A percentile compares a stretch with the other conserved stretches of the same genome.
Evolutionary conservation across 2,888 invertebrate genomes (phyloP).

Genomic region (Papilio gigon): DNA sequence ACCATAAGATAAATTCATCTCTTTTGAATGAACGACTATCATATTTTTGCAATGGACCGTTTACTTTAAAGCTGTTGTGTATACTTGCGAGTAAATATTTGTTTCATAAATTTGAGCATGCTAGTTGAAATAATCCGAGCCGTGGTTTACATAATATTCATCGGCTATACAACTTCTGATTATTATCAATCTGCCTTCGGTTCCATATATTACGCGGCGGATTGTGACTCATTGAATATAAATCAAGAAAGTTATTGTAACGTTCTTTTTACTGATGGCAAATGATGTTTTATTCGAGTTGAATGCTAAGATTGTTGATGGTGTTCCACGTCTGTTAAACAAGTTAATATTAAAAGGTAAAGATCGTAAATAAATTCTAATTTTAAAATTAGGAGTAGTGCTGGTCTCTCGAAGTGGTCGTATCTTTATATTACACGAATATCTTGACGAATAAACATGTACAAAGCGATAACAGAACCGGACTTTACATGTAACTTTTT

Average conservation of each 20-base stretch:
- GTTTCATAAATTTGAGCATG: conserved; percentile 28
- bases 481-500: conserved; percentile 25
- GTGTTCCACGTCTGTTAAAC: background rate
- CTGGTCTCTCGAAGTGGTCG: conserved; percentile 7
- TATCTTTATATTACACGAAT: background rate
- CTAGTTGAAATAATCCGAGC: conserved; percentile 41
- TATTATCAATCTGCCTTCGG: conserved; percentile 62
- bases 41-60: conserved; percentile 45
- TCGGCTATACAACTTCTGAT: conserved; percentile 58
- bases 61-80: conserved; percentile 39
- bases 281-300: conserved; percentile 45
- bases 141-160: conserved; percentile 48
- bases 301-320: conserved; percentile 38
- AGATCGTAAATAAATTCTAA: background rate
- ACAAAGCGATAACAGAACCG: conserved; percentile 14
- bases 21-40: conserved; percentile 54
- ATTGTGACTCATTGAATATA: conserved; percentile 63
- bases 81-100: conserved; percentile 26
- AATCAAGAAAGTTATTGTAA: conserved; percentile 60
- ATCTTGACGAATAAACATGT: conserved; percentile 6
- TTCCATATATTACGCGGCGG: conserved; percentile 56
- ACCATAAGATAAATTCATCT: conserved; percentile 63
- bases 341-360: conserved; percentile 10
- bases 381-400: conserved; percentile 14
- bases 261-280: conserved; percentile 51